Evolutionary conservation across 2,797 vertebrate genomes (phyloP).

Genomic region (Scyliorhinus canicula): DNA sequence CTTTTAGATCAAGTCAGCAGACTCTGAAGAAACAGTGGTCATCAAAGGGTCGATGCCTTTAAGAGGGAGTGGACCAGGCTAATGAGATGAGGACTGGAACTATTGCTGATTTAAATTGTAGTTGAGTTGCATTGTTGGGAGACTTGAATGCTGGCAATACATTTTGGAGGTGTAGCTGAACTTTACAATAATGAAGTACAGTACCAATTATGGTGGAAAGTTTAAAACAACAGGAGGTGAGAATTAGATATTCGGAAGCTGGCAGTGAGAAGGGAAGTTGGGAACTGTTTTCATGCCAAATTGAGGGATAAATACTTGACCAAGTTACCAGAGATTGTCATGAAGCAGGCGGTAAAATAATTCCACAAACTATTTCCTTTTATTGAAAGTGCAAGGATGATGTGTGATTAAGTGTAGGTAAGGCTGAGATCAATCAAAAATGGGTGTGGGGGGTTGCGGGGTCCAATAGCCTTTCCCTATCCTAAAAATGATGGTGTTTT

Average conservation of each 20-base stretch:
- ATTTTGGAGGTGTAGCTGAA: background rate
- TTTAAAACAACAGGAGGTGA: background rate
- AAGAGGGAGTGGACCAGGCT: background rate
- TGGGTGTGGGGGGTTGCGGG: no score
- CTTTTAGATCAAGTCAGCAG: background rate
- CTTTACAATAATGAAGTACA: background rate
- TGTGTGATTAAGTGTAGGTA: no score
- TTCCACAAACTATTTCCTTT: no score
- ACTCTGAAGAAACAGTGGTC: background rate
- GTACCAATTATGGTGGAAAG: background rate
- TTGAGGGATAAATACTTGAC: no score
- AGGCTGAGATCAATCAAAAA: no score
- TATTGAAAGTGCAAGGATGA: background rate
- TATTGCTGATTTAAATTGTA: no score
- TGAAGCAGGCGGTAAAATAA: no score
- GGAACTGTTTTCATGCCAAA: no score
- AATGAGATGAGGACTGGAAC: background rate
- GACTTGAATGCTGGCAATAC: background rate
- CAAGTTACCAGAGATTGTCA: no score
- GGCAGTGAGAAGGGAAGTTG: background rate
- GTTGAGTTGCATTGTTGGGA: background rate
- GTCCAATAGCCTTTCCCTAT: no score
- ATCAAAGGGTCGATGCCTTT: background rate
- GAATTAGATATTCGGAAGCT: background rate
- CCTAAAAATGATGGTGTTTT: no score